These are phyloP conservation scores for Scarus forsteni DNA, from an alignment of 2,797 vertebrate species.

Conservation along the genomic window DNA sequence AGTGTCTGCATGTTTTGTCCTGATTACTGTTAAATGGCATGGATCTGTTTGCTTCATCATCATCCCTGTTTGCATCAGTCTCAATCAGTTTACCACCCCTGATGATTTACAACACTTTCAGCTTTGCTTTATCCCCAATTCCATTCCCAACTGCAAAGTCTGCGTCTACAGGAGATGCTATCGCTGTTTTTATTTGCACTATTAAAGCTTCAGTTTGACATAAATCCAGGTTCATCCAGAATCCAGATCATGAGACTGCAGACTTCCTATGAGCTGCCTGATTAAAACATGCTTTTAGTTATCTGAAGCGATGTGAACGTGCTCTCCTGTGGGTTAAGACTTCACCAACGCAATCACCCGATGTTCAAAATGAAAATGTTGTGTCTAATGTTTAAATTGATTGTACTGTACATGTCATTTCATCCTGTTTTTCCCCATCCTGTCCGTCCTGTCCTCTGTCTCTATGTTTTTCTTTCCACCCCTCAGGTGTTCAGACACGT, in stretches of 20 bases:
- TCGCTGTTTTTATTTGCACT: too few species aligned
- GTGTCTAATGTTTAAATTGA: constrained; percentile 31
- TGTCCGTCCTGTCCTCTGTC: constrained; percentile 39
- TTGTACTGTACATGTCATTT: constrained; percentile 57
- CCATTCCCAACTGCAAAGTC: constrained; percentile 24
- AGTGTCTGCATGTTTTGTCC: constrained; percentile 33
- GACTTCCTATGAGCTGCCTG: too few species aligned
- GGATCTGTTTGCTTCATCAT: background rate
- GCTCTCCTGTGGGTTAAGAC: constrained; percentile 58
- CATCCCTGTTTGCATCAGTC: background rate
- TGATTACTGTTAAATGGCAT: constrained; percentile 6
- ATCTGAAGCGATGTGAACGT: background rate
- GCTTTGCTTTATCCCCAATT: constrained; percentile 45
- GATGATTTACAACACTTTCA: constrained; percentile 60
- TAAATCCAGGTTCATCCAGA: too few species aligned
- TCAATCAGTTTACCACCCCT: background rate
- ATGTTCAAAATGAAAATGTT: constrained; percentile 30
- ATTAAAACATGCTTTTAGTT: background rate
- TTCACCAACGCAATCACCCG: constrained; percentile 3
- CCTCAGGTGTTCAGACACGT: constrained; percentile 83
- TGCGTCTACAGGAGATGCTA: constrained; percentile 34
- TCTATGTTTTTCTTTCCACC: constrained; percentile 67
- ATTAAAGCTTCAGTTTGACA: too few species aligned
- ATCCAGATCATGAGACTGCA: too few species aligned
- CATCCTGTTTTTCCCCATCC: constrained; percentile 53